A percentile compares a stretch with the other conserved stretches of the same genome.
phyloP scores from a whole-genome alignment of 2,113 vertebrate genomes.

The Prolemur simus region DNA sequence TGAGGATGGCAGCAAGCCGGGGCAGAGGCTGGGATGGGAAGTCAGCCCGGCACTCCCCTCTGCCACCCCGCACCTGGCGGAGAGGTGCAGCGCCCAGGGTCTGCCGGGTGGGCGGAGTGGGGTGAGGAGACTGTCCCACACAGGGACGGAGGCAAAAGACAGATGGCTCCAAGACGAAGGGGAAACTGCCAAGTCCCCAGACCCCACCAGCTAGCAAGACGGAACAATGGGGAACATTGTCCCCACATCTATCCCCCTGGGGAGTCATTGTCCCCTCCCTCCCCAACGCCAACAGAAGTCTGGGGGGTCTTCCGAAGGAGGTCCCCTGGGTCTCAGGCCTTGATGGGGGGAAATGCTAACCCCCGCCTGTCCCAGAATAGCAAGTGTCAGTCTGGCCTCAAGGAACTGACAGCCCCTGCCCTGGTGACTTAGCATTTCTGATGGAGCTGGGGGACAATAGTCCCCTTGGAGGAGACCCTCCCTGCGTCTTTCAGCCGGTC shows the following conservation, averaged over 20 bases:
- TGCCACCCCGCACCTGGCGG: background rate
- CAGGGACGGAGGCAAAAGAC: fast-evolving
- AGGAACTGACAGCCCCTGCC: background rate
- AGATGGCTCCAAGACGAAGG: background rate
- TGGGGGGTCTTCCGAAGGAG: background rate
- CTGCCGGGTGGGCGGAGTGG: fast-evolving
- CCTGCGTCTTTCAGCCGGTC: constrained; percentile 53
- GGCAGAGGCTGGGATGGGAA: background rate
- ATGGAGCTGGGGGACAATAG: constrained; percentile 47
- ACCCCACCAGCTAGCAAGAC: background rate
- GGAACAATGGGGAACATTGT: background rate
- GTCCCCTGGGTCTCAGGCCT: background rate
- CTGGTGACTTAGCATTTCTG: constrained; percentile 66
- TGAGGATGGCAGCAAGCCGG: background rate
- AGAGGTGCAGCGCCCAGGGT: background rate
- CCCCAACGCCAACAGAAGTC: background rate
- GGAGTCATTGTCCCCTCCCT: background rate
- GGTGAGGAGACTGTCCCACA: fast-evolving
- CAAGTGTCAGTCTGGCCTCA: background rate
- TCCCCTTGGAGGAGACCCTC: background rate
- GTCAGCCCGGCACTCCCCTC: background rate
- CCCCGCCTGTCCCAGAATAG: background rate
- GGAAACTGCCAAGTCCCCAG: background rate
- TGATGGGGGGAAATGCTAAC: constrained; percentile 6
- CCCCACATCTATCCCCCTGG: background rate